Conservation (phyloP, 1,140 invertebrate genomes). For the Atopsyche davidsoni region DNA sequence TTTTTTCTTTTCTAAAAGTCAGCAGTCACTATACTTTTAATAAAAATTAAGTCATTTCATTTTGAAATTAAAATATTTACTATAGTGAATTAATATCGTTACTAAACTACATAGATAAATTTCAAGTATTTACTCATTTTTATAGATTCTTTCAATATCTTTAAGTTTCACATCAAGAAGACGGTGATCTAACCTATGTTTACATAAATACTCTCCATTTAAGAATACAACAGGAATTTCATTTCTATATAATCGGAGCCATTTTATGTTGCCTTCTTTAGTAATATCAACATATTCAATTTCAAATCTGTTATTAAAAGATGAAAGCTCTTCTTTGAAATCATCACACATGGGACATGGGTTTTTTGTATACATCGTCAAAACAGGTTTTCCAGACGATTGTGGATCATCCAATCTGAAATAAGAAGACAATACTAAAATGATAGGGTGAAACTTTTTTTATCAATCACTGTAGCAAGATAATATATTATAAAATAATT, state of each 20-base stretch:
- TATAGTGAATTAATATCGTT: too few species aligned
- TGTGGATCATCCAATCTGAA: conserved; percentile 29
- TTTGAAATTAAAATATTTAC: too few species aligned
- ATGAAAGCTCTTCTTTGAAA: conserved; percentile 61
- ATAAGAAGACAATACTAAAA: conserved; percentile 5
- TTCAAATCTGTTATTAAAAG: conserved; percentile 53
- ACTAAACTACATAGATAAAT: too few species aligned
- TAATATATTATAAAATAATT: not conserved
- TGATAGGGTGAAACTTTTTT: too few species aligned
- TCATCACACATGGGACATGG: conserved; percentile 77
- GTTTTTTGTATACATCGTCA: conserved; percentile 78
- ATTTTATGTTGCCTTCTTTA: conserved; percentile 62
- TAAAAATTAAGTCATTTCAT: too few species aligned
- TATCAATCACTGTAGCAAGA: too few species aligned
- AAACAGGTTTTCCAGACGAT: conserved; percentile 36
- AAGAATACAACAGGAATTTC: conserved; percentile 86
- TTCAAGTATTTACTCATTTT: too few species aligned
- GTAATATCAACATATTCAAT: conserved; percentile 74
- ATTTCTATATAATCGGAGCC: conserved; percentile 68
- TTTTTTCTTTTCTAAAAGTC: too few species aligned
- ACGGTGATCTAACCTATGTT: conserved; percentile 63
- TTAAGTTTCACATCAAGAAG: conserved; percentile 47
- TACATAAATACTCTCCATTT: conserved; percentile 77
- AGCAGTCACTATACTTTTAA: too few species aligned
- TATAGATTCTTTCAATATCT: too few species aligned